phyloP scores from a whole-genome alignment of 2,113 vertebrate species.

The Lynx canadensis region DNA sequence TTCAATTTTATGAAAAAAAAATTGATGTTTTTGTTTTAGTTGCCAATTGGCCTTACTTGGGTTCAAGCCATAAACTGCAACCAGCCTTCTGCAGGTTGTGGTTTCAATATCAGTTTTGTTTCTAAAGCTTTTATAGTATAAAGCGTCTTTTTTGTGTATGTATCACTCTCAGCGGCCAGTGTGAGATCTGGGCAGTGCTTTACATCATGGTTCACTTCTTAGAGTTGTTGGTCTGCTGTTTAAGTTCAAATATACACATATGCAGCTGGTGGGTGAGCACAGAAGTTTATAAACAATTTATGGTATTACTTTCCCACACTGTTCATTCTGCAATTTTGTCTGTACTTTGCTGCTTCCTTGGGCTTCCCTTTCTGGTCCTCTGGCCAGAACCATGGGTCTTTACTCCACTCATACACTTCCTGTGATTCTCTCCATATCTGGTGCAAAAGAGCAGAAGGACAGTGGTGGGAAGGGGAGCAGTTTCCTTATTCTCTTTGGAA shows the following conservation, averaged over 20 bases:
- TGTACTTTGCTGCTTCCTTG: background rate
- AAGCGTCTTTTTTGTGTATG: background rate
- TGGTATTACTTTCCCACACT: background rate
- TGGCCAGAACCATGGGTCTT: background rate
- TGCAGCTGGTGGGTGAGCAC: background rate
- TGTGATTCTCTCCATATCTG: background rate
- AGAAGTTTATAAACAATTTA: background rate
- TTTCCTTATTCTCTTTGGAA: background rate
- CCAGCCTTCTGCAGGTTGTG: background rate
- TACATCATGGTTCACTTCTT: background rate
- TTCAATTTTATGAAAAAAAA: conserved; percentile 4
- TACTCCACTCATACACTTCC: background rate
- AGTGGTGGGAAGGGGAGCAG: background rate
- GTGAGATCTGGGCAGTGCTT: background rate
- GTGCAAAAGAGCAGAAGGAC: background rate
- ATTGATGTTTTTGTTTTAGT: background rate
- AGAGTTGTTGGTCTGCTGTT: background rate
- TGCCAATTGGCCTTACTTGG: background rate
- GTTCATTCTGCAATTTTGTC: background rate
- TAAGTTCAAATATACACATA: background rate
- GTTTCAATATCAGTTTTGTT: background rate
- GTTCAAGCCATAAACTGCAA: background rate
- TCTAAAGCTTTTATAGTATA: background rate
- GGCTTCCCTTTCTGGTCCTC: background rate
- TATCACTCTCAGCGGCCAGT: background rate